Percentiles rank a stretch among this genome's conserved stretches.
phyloP scores from a whole-genome alignment of 2,797 vertebrate species.

The Neosalanx taihuensis region DNA sequence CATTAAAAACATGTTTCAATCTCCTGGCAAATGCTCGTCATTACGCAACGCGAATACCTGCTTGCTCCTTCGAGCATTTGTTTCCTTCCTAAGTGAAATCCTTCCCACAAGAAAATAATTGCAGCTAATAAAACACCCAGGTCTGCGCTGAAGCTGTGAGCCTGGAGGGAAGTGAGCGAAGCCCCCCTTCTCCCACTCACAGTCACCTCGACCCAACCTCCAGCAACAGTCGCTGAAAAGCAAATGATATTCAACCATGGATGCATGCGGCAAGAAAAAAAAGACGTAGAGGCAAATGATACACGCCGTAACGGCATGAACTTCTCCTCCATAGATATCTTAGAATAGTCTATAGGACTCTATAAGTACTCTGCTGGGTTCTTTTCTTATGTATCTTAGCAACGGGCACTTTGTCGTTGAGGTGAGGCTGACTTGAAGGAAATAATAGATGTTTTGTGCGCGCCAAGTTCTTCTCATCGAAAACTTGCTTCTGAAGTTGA shows the following conservation, averaged over 20 bases:
- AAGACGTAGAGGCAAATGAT: constrained; percentile 17
- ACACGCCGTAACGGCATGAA: constrained; percentile 15
- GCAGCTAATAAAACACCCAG: neutral
- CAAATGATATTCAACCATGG: neutral
- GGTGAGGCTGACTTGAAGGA: neutral
- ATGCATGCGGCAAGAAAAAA: neutral
- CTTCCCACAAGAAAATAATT: neutral
- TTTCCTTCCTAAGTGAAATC: too few relatives aligned
- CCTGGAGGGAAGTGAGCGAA: too few relatives aligned
- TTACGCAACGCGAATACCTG: too few relatives aligned
- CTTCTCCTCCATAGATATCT: constrained; percentile 26
- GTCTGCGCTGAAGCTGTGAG: neutral
- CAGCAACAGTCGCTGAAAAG: neutral
- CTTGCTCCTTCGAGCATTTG: too few relatives aligned
- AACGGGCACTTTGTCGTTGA: constrained; percentile 50
- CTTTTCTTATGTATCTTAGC: constrained; percentile 63
- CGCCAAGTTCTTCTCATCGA: neutral
- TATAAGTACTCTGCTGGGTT: neutral
- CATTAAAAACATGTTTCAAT: too few relatives aligned
- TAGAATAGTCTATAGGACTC: constrained; percentile 34
- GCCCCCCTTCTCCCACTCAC: neutral
- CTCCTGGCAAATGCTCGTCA: too few relatives aligned
- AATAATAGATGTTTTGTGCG: neutral
- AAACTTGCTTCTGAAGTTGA: neutral
- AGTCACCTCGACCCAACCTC: neutral